These are phyloP conservation scores for Tribolium madens DNA, from an alignment of 1,140 invertebrate species.

Conservation along the genomic window DNA sequence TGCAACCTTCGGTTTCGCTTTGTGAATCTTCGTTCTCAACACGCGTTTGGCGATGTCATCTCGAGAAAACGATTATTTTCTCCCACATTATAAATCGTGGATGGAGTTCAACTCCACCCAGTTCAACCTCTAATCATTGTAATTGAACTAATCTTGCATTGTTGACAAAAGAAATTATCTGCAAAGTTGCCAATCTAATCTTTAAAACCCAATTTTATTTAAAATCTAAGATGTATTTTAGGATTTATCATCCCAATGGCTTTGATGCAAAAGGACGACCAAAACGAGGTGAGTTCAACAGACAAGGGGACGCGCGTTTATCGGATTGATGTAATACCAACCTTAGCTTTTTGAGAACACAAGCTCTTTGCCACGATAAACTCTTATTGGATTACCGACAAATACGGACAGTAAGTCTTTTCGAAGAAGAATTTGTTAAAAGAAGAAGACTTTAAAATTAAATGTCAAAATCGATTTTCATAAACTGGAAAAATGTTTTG, in stretches of 20 bases:
- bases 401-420: conserved; percentile 58
- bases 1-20: conserved; percentile 14
- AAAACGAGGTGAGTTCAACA: conserved; percentile 22
- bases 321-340: conserved; percentile 50
- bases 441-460: no score
- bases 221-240: background rate
- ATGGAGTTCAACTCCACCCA: background rate
- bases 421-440: conserved; percentile 55
- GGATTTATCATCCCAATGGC: background rate
- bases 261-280: conserved; percentile 10
- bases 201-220: background rate
- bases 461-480: conserved; percentile 46
- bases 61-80: conserved; percentile 16
- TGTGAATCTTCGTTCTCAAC: background rate
- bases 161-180: conserved; percentile 22
- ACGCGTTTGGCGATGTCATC: background rate
- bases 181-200: no score
- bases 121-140: conserved; percentile 6
- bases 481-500: conserved; percentile 15
- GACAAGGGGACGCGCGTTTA: conserved; percentile 30
- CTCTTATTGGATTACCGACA: conserved; percentile 59
- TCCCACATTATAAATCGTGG: conserved; percentile 21
- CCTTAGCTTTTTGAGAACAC: conserved; percentile 53
- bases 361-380: conserved; percentile 54
- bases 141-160: conserved; percentile 9